These are phyloP conservation scores for Plodia interpunctella DNA, from an alignment of 1,140 invertebrate species.

Conservation along the genomic window DNA sequence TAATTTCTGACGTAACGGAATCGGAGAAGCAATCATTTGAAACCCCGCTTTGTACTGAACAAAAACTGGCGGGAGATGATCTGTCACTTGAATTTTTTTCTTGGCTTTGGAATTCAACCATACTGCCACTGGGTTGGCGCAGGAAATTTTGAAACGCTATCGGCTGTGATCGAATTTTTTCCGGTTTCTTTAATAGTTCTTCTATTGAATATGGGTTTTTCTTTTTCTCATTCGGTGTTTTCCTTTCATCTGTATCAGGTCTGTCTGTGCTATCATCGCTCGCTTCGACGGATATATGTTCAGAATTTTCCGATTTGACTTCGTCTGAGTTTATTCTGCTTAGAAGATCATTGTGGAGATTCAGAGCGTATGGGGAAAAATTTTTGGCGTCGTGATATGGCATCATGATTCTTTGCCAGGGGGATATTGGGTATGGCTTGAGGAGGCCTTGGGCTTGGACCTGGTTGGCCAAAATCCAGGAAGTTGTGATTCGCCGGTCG, in stretches of 20 bases:
- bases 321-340: constrained; percentile 61
- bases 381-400: constrained; percentile 70
- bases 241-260: constrained; percentile 76
- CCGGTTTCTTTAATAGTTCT: constrained; percentile 88
- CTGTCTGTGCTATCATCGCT: constrained; percentile 81
- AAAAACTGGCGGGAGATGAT: constrained; percentile 66
- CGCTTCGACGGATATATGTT: constrained; percentile 75
- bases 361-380: constrained; percentile 58
- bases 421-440: constrained; percentile 66
- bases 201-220: constrained; percentile 92
- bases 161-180: constrained; percentile 70
- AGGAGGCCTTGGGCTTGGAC: constrained; percentile 63
- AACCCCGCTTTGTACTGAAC: constrained; percentile 58
- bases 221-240: constrained; percentile 76
- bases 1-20: constrained; percentile 56
- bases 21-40: constrained; percentile 63
- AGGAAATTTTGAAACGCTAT: constrained; percentile 57
- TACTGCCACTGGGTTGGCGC: constrained; percentile 65
- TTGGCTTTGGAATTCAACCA: constrained; percentile 51
- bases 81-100: constrained; percentile 56
- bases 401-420: constrained; percentile 77
- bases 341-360: constrained; percentile 51
- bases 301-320: constrained; percentile 65
- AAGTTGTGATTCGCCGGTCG: constrained; percentile 77
- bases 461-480: constrained; percentile 76